phyloP scores from a whole-genome alignment of 2,888 invertebrate genomes.

The Tanytarsus gracilentus region DNA sequence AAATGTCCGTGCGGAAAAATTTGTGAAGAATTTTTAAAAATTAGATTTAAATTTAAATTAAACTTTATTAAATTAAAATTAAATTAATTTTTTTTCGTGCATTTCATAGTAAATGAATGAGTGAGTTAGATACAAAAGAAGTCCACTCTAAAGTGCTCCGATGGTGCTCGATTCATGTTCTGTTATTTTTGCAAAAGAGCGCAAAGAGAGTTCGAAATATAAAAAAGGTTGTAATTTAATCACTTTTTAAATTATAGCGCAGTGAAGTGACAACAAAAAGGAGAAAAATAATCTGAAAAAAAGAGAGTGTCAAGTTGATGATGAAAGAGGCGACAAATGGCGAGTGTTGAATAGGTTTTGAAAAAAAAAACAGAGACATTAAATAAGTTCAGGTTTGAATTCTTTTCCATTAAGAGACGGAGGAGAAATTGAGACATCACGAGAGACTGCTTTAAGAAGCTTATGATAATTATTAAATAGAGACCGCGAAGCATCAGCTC shows the following conservation, averaged over 20 bases:
- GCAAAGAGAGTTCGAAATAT: not conserved
- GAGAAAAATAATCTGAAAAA: not conserved
- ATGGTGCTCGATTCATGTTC: no score
- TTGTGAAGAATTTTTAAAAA: no score
- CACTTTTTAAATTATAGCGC: constrained; percentile 15
- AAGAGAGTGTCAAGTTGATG: constrained; percentile 17
- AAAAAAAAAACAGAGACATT: not conserved
- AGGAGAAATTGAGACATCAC: not conserved
- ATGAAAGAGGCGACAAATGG: not conserved
- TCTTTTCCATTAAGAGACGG: not conserved
- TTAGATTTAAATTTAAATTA: no score
- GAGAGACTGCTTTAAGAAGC: not conserved
- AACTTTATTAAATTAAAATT: no score
- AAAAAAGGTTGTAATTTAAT: constrained; percentile 20
- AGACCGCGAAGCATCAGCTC: not conserved
- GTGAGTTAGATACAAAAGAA: no score
- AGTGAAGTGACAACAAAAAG: not conserved
- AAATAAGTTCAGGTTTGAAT: not conserved
- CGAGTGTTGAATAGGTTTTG: not conserved
- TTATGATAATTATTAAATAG: not conserved
- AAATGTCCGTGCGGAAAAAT: no score
- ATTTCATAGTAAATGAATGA: no score
- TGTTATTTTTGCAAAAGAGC: no score
- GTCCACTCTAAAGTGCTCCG: no score
- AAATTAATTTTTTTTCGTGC: no score